phyloP scores from a whole-genome alignment of 2,113 vertebrate species.

The Stigmatopora argus region DNA sequence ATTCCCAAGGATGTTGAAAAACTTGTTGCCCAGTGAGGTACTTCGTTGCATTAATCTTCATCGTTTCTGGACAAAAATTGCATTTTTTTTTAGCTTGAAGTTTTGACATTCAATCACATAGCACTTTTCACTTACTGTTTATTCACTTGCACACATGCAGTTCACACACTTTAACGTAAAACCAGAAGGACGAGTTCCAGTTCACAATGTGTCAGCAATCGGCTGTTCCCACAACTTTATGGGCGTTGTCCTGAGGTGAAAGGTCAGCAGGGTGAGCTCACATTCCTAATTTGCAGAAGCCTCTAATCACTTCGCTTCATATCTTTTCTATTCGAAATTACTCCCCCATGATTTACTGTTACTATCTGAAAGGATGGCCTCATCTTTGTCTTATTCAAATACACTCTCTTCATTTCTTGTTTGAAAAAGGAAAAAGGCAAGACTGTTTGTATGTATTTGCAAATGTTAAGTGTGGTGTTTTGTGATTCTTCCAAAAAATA shows the following conservation, averaged over 20 bases:
- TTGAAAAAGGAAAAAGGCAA: background rate
- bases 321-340: background rate
- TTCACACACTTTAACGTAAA: slow-evolving; percentile 17
- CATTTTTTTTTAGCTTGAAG: background rate
- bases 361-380: background rate
- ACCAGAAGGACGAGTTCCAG: slow-evolving; percentile 54
- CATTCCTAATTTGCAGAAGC: slow-evolving; percentile 55
- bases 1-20: background rate
- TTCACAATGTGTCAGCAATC: slow-evolving; percentile 40
- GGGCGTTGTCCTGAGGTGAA: slow-evolving; percentile 56
- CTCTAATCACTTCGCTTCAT: background rate
- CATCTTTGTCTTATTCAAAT: background rate
- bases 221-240: slow-evolving; percentile 45
- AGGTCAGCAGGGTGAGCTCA: slow-evolving; percentile 38
- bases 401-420: background rate
- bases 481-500: background rate
- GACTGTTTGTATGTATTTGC: background rate
- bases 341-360: slow-evolving; percentile 16
- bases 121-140: background rate
- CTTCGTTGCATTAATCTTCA: background rate
- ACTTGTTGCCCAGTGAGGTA: background rate
- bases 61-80: background rate
- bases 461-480: background rate
- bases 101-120: background rate
- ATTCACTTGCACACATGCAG: slow-evolving; percentile 1